Evolutionary conservation across 2,888 invertebrate genomes (phyloP).

Genomic region (Drosophila monieri): DNA sequence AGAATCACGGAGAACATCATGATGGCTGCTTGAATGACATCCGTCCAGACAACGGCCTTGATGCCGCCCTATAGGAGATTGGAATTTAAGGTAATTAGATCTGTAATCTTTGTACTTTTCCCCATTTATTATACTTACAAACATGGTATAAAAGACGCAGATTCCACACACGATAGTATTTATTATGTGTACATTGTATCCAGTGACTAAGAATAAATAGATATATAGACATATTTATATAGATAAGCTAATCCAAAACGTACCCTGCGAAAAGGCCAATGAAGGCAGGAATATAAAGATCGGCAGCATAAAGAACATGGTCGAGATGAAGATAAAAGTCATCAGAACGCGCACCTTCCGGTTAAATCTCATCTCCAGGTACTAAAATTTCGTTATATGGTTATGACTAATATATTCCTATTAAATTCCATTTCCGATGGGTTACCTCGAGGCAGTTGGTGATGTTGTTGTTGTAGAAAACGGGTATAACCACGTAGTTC

Average conservation of each 20-base stretch:
- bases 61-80: constrained; percentile 83
- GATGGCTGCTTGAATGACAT: constrained; percentile 84
- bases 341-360: constrained; percentile 73
- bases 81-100: background rate
- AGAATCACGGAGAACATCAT: constrained; percentile 83
- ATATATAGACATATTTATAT: too few relatives aligned
- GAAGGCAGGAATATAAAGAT: constrained; percentile 82
- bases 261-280: constrained; percentile 82
- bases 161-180: constrained; percentile 85
- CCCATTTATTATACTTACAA: constrained; percentile 84
- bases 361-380: constrained; percentile 81
- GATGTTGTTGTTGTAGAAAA: constrained; percentile 85
- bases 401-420: background rate
- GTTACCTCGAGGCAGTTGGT: constrained; percentile 85
- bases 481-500: constrained; percentile 84
- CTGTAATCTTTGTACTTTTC: background rate
- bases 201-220: constrained; percentile 84
- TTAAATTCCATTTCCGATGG: background rate
- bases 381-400: constrained; percentile 57
- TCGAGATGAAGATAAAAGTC: constrained; percentile 75
- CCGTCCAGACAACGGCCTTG: constrained; percentile 86
- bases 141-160: constrained; percentile 86
- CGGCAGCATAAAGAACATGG: constrained; percentile 77
- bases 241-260: constrained; percentile 2
- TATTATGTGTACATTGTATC: constrained; percentile 85